Evolutionary conservation across 2,888 invertebrate species (phyloP).

Genomic region (Eilema caniola): DNA sequence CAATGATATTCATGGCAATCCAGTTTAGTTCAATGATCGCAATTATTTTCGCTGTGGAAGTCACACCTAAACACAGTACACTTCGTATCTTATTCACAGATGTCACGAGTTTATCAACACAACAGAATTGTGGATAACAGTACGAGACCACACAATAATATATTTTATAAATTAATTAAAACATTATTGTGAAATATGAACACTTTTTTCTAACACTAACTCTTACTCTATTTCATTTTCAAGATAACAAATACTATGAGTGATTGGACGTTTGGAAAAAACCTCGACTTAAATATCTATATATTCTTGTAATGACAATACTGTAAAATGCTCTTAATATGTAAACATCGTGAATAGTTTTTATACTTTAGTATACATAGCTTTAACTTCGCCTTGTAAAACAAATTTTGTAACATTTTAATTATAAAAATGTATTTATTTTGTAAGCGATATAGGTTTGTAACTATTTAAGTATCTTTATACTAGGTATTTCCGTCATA

Average conservation of each 20-base stretch:
- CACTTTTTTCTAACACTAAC: background rate
- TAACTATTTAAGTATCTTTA: conserved; percentile 18
- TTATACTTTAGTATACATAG: conserved; percentile 26
- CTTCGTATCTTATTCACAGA: background rate
- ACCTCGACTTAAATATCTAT: background rate
- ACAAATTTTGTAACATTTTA: conserved; percentile 41
- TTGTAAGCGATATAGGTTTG: conserved; percentile 21
- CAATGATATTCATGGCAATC: background rate
- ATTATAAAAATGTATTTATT: conserved; percentile 35
- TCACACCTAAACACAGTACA: no score
- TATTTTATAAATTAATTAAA: background rate
- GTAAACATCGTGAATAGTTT: conserved; percentile 13
- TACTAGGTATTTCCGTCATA: conserved; percentile 18
- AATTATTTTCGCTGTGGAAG: background rate
- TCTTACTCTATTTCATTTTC: background rate
- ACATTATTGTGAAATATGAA: background rate
- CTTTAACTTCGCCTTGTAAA: conserved; percentile 35
- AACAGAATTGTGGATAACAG: background rate
- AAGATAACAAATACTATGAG: background rate
- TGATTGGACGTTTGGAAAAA: background rate
- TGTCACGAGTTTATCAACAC: background rate
- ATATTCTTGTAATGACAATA: conserved; percentile 18
- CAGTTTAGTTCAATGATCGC: background rate
- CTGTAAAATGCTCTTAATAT: conserved; percentile 32
- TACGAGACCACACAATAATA: background rate